A percentile compares a stretch with the other conserved stretches of the same genome.
Conservation (phyloP, 1,140 invertebrate genomes). For the Drosophila miranda region DNA sequence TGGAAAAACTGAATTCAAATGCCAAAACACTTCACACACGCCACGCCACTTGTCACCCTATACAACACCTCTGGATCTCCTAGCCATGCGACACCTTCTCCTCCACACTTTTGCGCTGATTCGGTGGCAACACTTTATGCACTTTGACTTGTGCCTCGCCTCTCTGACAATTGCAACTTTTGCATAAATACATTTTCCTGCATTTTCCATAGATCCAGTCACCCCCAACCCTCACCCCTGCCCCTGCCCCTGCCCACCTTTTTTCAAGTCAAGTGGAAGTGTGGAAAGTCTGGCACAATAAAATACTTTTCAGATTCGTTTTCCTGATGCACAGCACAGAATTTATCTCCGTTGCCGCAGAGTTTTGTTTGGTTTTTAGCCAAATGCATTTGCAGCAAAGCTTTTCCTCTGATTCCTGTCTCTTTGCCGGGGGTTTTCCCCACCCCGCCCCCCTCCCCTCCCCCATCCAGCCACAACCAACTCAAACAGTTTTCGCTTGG, state of each 20-base stretch:
- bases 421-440: not conserved
- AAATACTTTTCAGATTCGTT: slow-evolving; percentile 61
- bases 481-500: slow-evolving; percentile 22
- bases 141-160: slow-evolving; percentile 41
- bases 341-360: slow-evolving; percentile 42
- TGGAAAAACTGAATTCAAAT: slow-evolving; percentile 61
- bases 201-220: slow-evolving; percentile 44
- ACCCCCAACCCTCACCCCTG: not conserved
- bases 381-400: slow-evolving; percentile 46
- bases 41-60: slow-evolving; percentile 6
- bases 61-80: not conserved
- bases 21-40: slow-evolving; percentile 68
- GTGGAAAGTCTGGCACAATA: slow-evolving; percentile 48
- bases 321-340: slow-evolving; percentile 53
- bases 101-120: slow-evolving; percentile 34
- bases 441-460: too few species aligned
- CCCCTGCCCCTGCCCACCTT: not conserved
- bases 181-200: slow-evolving; percentile 78
- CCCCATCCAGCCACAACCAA: too few species aligned
- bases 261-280: slow-evolving; percentile 62
- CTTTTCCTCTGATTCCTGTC: slow-evolving; percentile 20
- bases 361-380: slow-evolving; percentile 30
- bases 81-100: slow-evolving; percentile 7
- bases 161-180: slow-evolving; percentile 75
- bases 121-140: slow-evolving; percentile 65